These are phyloP conservation scores for Heliconius hewitsoni DNA, from an alignment of 1,140 invertebrate species.

Conservation along the genomic window DNA sequence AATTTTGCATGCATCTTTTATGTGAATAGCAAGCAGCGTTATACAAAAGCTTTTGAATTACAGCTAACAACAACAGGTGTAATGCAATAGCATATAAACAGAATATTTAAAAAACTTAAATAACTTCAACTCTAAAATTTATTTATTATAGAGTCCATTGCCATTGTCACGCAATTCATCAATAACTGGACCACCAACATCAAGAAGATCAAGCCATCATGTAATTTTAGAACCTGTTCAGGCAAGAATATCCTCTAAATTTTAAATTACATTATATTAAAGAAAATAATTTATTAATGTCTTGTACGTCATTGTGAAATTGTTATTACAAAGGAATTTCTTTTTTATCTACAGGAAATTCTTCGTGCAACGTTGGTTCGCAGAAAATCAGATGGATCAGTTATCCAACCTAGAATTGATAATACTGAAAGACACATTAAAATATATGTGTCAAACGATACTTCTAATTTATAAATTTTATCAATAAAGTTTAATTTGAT, in stretches of 20 bases:
- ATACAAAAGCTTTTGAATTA: not conserved
- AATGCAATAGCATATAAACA: too few species aligned
- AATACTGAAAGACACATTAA: conserved; percentile 61
- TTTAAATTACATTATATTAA: not conserved
- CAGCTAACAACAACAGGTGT: too few species aligned
- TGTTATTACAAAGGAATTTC: not conserved
- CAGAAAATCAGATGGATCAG: conserved; percentile 70
- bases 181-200: conserved; percentile 65
- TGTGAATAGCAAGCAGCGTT: not conserved
- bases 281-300: not conserved
- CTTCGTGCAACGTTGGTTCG: conserved; percentile 61
- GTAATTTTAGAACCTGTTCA: conserved; percentile 65
- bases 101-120: too few species aligned
- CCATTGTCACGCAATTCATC: conserved; percentile 63
- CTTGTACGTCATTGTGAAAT: not conserved
- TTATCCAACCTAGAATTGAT: conserved; percentile 50
- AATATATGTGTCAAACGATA: conserved; percentile 67
- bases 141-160: conserved; percentile 56
- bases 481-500: not conserved
- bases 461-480: conserved; percentile 20
- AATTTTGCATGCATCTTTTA: not conserved
- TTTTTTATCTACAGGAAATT: conserved; percentile 55
- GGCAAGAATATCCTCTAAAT: conserved; percentile 41
- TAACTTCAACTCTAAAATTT: too few species aligned
- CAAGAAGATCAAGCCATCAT: conserved; percentile 72